Evolutionary conservation across 2,797 vertebrate genomes (phyloP), one percentile per base, ranked within the genome.

Genomic region (Gallinago solitaria): DNA sequence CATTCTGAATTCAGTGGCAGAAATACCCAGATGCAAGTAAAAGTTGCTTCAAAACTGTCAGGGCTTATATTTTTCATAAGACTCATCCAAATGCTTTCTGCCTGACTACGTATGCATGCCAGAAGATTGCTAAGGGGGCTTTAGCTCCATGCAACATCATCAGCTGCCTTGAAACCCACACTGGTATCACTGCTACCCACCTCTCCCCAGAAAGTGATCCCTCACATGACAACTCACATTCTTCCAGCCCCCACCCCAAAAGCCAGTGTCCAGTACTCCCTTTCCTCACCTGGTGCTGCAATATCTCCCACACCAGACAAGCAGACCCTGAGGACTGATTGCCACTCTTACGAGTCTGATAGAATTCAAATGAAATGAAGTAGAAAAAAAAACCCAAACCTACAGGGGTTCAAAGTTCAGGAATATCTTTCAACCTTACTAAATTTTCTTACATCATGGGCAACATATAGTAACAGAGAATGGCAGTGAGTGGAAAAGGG

Each of bases 161-260:
- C 28, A 90, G 19, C 57, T 74, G 56, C 39, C 56, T n/a, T 12
- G 17, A 60, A 16, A 65, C 30, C 57, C 69, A 37, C 47, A 33
- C 15, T 14, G 11, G 24, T 27, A 83, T n/a, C 47, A 11, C 9
- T 1, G 0, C 33, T 57, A 32, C 30, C 39, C 39, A 27, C 4
- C 21, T 14, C 12, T 73, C 8, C 25, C 32, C 53, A 64, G 68
- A 27, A 56, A 11, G 12, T 32, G 80, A 8, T 15, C 56, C 48
- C 3, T 0, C 12, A 27, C 39, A 39, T 39, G 39, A 39, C 12
- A 51, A 16, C 2, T 15, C 17, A 13, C 0, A 2, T 6, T 48
- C 32, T 37, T 45, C n/a, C 39, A 86, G 33, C 9, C 7, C 16
- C 43, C 5, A 8, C 3, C 28, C 5, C 3, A 1, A 20, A 78